phyloP scores from a whole-genome alignment of 2,888 invertebrate species.

The Pyrrhia umbra region DNA sequence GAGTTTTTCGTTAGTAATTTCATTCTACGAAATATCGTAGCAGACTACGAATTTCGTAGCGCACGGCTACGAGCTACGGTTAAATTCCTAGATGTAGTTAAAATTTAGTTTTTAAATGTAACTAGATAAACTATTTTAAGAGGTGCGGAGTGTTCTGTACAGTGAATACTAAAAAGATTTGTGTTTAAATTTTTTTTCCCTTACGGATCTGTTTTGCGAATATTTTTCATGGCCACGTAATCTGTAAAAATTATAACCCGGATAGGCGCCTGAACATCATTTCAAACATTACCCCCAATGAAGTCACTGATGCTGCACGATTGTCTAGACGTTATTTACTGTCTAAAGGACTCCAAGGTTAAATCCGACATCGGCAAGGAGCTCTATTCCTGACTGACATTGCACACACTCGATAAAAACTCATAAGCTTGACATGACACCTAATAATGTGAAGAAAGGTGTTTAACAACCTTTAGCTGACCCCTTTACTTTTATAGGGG shows the following conservation, averaged over 20 bases:
- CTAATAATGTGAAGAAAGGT: slow-evolving; percentile 21
- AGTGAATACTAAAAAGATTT: background rate
- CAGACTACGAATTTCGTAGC: slow-evolving; percentile 37
- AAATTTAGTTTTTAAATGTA: background rate
- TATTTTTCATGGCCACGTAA: background rate
- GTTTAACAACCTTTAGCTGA: slow-evolving; percentile 23
- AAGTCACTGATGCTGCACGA: background rate
- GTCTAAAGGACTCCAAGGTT: background rate
- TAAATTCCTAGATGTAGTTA: slow-evolving; percentile 8
- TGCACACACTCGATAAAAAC: background rate
- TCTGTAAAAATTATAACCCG: background rate
- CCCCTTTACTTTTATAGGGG: slow-evolving; percentile 26
- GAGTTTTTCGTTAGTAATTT: slow-evolving; percentile 1
- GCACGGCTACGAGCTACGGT: slow-evolving; percentile 23
- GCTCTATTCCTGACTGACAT: background rate
- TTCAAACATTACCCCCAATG: background rate
- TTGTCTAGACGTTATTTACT: background rate
- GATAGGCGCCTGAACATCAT: background rate
- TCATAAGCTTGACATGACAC: slow-evolving; percentile 20
- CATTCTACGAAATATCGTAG: slow-evolving; percentile 35
- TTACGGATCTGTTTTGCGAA: too few relatives aligned
- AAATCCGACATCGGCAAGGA: background rate
- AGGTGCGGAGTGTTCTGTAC: background rate
- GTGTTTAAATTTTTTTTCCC: background rate
- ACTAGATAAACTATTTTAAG: slow-evolving; percentile 1